Evolutionary conservation across 2,888 invertebrate species (phyloP).

Genomic region (Cheilosia pagana): DNA sequence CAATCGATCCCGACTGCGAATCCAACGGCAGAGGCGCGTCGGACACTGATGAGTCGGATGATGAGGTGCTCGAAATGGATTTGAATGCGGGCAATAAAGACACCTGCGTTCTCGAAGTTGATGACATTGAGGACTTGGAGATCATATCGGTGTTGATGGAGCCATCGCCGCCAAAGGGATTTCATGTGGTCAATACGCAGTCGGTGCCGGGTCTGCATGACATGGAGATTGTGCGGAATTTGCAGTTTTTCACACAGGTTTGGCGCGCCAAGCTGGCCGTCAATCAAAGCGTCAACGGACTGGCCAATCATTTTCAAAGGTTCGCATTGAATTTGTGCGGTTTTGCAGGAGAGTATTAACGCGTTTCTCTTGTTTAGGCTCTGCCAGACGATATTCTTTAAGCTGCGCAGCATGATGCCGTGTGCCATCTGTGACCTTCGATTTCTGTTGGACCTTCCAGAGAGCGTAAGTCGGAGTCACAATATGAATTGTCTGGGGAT

Average conservation of each 20-base stretch:
- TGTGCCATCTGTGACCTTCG: constrained; percentile 92
- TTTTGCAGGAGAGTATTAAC: not conserved
- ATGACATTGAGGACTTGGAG: constrained; percentile 92
- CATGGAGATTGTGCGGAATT: constrained; percentile 87
- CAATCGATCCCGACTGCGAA: constrained; percentile 81
- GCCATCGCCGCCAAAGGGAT: constrained; percentile 89
- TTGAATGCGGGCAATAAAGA: constrained; percentile 90
- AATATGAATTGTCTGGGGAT: not conserved
- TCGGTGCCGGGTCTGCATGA: constrained; percentile 89
- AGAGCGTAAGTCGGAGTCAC: constrained; percentile 85
- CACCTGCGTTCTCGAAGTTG: constrained; percentile 92
- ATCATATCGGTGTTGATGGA: constrained; percentile 90
- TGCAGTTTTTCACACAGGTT: constrained; percentile 94
- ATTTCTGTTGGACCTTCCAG: constrained; percentile 93
- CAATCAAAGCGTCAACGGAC: constrained; percentile 84
- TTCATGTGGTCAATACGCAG: constrained; percentile 92
- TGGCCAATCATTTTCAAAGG: constrained; percentile 85
- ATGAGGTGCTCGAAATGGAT: constrained; percentile 87
- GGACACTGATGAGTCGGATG: constrained; percentile 88
- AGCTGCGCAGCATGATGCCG: constrained; percentile 93
- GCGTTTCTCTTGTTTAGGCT: constrained; percentile 81
- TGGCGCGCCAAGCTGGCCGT: constrained; percentile 87
- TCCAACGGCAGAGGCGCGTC: constrained; percentile 78
- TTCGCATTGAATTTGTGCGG: constrained; percentile 53
- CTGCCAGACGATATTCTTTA: constrained; percentile 92